Base-by-base conservation (phyloP, 92 coral and sea anemone genomes). In the Umimayanthus kanabou region DNA sequence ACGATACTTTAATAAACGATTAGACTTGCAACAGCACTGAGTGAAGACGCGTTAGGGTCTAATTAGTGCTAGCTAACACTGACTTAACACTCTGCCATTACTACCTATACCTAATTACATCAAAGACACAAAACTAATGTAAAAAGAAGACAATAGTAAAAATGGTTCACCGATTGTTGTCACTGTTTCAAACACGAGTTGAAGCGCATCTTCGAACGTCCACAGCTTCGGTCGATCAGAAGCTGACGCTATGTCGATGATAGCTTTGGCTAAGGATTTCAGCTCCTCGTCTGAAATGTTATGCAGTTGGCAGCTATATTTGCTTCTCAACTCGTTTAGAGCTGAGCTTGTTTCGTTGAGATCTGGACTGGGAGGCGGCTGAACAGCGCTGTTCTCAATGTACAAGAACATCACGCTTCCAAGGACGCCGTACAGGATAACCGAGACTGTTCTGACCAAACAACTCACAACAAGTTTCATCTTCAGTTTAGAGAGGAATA, bases 271-370 rank as follows among this genome's bases (percentile, higher is more conserved):
- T 75, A 75, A 75, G 10, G 49, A 39, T 39, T 5, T 75, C 29
- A 75, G 10, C 15, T 75, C 79, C 11, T 40, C 49, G n/a, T 75
- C 53, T 75, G 79, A 75, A 75, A 75, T 75, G 45, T 75, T 75
- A 22, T 39, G 79, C 53, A 23, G 1, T 14, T 40, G 53, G 26
- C 43, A 39, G 16, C 10, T 75, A 14, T 75, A 75, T 6, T 75
- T 75, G 2, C 26, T 39, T 39, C 50, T 39, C 10, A 75, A 53
- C 15, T 75, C 50, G 26, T 18, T 45, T 20, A 75, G 50, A n/a
- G 79, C 79, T 75, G 47, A 6, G 4, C 14, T 40, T 75, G 45
- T 75, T 75, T 33, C 50, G 45, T 40, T 75, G 53, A 20, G 26
- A 25, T 75, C 20, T 16, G 79, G 79, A 39, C 4, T 75, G 50